Evolutionary conservation across 2,888 invertebrate species (phyloP).

Genomic region (Chaetogeoica ovagalla): DNA sequence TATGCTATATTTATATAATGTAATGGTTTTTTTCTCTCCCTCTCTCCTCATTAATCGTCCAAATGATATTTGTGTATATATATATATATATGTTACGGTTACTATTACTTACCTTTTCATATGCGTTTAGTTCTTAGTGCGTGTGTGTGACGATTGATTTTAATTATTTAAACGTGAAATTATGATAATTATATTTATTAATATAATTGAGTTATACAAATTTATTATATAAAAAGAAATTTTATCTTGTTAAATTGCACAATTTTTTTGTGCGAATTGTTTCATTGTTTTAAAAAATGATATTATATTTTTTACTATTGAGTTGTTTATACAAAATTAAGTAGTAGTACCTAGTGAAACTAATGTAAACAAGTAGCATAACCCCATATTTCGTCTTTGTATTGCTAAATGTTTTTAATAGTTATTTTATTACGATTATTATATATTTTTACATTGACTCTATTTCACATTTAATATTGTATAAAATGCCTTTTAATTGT

Average conservation of each 20-base stretch:
- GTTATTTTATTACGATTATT: constrained; percentile 2
- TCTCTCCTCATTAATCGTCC: constrained; percentile 25
- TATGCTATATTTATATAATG: constrained; percentile 32
- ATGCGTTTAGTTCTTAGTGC: constrained; percentile 40
- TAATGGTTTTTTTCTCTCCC: constrained; percentile 43
- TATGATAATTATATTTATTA: constrained; percentile 38
- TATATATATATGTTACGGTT: constrained; percentile 37
- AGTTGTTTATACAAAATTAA: constrained; percentile 46
- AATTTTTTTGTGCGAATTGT: constrained; percentile 49
- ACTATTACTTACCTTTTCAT: constrained; percentile 23
- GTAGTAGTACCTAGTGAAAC: constrained; percentile 33
- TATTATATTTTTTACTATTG: constrained; percentile 52
- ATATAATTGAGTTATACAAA: constrained; percentile 45
- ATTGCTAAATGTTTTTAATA: constrained; percentile 35
- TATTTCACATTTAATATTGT: constrained; percentile 23
- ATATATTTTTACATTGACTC: constrained; percentile 39
- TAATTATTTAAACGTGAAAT: constrained; percentile 37
- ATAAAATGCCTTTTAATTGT: constrained; percentile 18
- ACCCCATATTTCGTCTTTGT: constrained; percentile 37
- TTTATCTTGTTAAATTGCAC: constrained; percentile 50
- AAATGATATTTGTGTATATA: constrained; percentile 46
- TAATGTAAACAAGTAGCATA: constrained; percentile 45
- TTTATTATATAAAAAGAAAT: constrained; percentile 52
- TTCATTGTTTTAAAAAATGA: constrained; percentile 49
- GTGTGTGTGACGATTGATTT: constrained; percentile 50